These are phyloP conservation scores for Melanerpes aurifrons DNA, from an alignment of 2,113 vertebrate genomes.

Conservation along the genomic window DNA sequence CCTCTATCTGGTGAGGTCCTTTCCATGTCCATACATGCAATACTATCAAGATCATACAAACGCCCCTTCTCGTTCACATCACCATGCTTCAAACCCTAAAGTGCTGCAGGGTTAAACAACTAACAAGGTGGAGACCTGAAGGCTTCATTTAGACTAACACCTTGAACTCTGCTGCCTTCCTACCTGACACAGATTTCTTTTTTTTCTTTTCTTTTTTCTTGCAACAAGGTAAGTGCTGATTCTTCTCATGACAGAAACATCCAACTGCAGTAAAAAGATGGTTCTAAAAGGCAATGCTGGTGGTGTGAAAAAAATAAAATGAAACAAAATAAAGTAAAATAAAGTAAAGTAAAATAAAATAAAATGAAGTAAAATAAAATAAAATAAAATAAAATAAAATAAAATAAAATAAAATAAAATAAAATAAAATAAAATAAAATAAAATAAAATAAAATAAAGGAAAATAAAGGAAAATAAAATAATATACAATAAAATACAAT, in stretches of 20 bases:
- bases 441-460: too few species aligned
- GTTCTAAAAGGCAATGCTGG: not conserved
- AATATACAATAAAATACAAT: too few species aligned
- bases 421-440: too few species aligned
- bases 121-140: not conserved
- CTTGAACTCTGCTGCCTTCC: not conserved
- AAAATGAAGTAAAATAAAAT: too few species aligned
- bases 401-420: too few species aligned
- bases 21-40: not conserved
- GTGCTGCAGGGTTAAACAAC: not conserved
- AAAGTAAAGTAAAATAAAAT: too few species aligned
- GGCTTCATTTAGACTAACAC: not conserved
- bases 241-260: not conserved
- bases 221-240: not conserved
- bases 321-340: too few species aligned
- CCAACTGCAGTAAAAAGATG: not conserved
- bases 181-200: not conserved
- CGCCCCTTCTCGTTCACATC: not conserved
- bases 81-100: not conserved
- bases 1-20: not conserved
- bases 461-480: too few species aligned
- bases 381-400: too few species aligned
- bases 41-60: not conserved
- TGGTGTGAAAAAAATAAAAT: too few species aligned
- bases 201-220: not conserved